Evolutionary conservation across 2,797 vertebrate species (phyloP).

Genomic region (Galago senegalensis): DNA sequence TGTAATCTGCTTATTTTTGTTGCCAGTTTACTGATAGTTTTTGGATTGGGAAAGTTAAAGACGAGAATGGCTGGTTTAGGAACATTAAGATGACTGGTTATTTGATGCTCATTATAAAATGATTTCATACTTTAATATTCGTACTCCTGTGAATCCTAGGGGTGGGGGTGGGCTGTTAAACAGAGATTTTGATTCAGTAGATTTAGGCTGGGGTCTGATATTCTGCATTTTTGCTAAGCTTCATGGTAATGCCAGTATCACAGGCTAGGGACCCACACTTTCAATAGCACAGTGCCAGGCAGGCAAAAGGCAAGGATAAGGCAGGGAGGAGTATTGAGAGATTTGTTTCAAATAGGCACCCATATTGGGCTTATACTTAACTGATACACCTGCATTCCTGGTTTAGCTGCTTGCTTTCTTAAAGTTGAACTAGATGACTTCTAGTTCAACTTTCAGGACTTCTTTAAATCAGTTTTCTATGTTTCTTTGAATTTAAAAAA

Average conservation of each 20-base stretch:
- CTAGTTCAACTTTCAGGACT: not conserved
- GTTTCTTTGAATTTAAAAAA: slow-evolving; percentile 29
- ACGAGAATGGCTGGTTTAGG: not conserved
- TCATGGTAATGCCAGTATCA: not conserved
- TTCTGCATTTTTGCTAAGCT: not conserved
- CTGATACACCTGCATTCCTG: not conserved
- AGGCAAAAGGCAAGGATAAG: not conserved
- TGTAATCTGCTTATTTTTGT: not conserved
- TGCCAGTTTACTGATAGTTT: slow-evolving; percentile 21
- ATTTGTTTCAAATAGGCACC: not conserved
- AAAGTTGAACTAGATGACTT: not conserved
- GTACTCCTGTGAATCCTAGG: not conserved
- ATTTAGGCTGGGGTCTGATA: not conserved
- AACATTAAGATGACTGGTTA: slow-evolving; percentile 29
- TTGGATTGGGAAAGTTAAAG: not conserved
- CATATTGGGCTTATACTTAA: not conserved
- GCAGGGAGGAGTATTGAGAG: not conserved
- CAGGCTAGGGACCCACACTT: not conserved
- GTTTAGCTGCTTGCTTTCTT: slow-evolving; percentile 47
- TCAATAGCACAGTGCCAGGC: not conserved
- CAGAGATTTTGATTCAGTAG: not conserved
- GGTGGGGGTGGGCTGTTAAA: not conserved
- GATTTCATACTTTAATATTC: slow-evolving; percentile 38
- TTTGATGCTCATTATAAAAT: slow-evolving; percentile 5
- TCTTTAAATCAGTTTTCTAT: slow-evolving; percentile 21